Evolutionary conservation across 2,797 vertebrate species (phyloP).

Genomic region (Austrolebias charrua): DNA sequence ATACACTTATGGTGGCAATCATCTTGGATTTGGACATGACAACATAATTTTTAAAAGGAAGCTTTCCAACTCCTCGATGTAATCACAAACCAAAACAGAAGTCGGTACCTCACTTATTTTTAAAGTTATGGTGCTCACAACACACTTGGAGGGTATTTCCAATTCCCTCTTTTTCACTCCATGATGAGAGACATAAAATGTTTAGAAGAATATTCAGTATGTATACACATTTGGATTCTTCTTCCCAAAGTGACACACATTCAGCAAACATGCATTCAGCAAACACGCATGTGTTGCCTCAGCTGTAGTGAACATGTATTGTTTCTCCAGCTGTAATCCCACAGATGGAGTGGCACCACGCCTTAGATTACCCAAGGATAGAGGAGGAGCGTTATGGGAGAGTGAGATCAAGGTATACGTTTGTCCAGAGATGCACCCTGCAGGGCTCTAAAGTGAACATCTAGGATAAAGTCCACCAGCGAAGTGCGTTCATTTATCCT

Average conservation of each 20-base stretch:
- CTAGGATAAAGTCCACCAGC: slow-evolving; percentile 4
- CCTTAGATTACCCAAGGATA: slow-evolving; percentile 63
- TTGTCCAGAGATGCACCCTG: slow-evolving; percentile 25
- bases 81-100: no score
- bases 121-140: no score
- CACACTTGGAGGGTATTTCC: no score
- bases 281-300: slow-evolving; percentile 50
- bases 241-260: slow-evolving; percentile 7
- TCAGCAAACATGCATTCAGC: slow-evolving; percentile 22
- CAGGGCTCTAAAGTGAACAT: slow-evolving; percentile 26
- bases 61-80: no score
- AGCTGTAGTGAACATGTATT: slow-evolving; percentile 70
- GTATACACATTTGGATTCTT: no score
- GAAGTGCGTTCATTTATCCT: slow-evolving; percentile 1
- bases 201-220: no score
- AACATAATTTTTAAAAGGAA: no score
- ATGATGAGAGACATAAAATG: no score
- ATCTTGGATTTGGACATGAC: no score
- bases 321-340: slow-evolving; percentile 69
- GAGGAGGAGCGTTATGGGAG: slow-evolving; percentile 20
- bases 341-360: slow-evolving; percentile 61
- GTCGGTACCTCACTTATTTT: no score
- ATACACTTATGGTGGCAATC: no score
- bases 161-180: no score
- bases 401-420: slow-evolving; percentile 25